These are phyloP conservation scores for Phalera bucephala DNA, from an alignment of 2,888 invertebrate genomes.

Conservation along the genomic window DNA sequence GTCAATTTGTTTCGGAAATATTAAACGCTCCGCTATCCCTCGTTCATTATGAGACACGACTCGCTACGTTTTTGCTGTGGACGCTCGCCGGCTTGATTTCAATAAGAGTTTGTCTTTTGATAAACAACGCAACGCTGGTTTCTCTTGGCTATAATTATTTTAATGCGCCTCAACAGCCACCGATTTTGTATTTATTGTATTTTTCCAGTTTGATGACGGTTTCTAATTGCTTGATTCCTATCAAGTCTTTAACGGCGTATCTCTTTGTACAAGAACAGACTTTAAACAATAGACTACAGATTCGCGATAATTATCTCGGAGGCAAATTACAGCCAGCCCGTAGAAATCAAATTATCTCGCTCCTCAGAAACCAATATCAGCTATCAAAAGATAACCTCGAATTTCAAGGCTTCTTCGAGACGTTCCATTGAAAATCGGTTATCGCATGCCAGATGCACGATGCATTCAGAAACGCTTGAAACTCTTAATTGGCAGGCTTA, in stretches of 20 bases:
- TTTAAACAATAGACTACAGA: too few relatives aligned
- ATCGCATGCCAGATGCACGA: conserved; percentile 28
- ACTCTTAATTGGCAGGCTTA: conserved; percentile 37
- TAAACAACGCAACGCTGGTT: too few relatives aligned
- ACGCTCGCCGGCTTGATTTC: too few relatives aligned
- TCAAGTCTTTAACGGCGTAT: too few relatives aligned
- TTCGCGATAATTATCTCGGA: neutral
- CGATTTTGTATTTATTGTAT: too few relatives aligned
- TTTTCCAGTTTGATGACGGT: too few relatives aligned
- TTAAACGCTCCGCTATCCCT: conserved; percentile 42
- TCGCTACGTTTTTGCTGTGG: conserved; percentile 16
- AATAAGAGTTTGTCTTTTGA: too few relatives aligned
- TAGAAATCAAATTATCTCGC: neutral
- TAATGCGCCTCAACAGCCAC: too few relatives aligned
- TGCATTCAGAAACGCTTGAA: too few relatives aligned
- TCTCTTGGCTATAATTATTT: too few relatives aligned
- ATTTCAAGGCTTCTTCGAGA: neutral
- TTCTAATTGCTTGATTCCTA: too few relatives aligned
- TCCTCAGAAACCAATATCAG: neutral
- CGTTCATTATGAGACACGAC: conserved; percentile 31
- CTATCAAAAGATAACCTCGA: neutral
- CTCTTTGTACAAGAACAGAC: too few relatives aligned
- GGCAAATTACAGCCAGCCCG: neutral
- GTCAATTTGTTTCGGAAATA: conserved; percentile 62
- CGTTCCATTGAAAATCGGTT: conserved; percentile 17